Base-by-base conservation (phyloP, 2,888 invertebrate species). In the Ormia ochracea region DNA sequence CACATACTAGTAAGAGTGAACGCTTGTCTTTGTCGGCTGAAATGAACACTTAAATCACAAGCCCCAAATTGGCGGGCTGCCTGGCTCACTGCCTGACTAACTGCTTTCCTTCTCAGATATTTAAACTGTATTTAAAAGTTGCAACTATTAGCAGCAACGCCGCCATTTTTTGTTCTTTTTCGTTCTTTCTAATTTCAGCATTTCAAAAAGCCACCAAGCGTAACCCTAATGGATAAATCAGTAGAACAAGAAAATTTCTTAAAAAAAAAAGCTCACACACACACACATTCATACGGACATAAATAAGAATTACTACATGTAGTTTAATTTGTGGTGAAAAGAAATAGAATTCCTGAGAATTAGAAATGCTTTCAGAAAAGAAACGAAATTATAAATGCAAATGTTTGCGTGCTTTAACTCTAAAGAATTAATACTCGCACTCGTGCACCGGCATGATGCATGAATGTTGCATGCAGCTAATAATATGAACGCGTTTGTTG, bases 71-170 rank as follows among this genome's bases (percentile, higher is more conserved):
- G 19, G 1, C 33, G 21, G 54, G 0, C 50, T 38, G 45, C 12
- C 56, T 41, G 10, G 4, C 45, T 38, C 56, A 19, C 56, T 41
- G 14, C 5, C 45, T 41, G 63, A 21, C 50, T 50, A 41, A 19
- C 31, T 50, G 14, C 33, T 36, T 45, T 65, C 23, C 21, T 58
- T 70, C 36, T 4, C 36, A 70, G 31, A 26, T 65, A 33, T 52
- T 48, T 48, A 14, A 66, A 63, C 33, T 43, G 59, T 76, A 76
- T 72, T 80, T 80, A 80, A 80, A 75, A 66, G 19, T 26, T 43
- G 52, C 65, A 70, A 73, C 52, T 43, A 43, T 68, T 54, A 68
- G 38, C 17, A 26, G 43, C 50, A 59, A 21, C 41, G 28, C 58
- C 14, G 28, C 10, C 3, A 14, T 19, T 43, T 43, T 33, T 38